These are phyloP conservation scores for Mechanitis messenoides DNA, from an alignment of 2,888 invertebrate genomes.

Conservation along the genomic window DNA sequence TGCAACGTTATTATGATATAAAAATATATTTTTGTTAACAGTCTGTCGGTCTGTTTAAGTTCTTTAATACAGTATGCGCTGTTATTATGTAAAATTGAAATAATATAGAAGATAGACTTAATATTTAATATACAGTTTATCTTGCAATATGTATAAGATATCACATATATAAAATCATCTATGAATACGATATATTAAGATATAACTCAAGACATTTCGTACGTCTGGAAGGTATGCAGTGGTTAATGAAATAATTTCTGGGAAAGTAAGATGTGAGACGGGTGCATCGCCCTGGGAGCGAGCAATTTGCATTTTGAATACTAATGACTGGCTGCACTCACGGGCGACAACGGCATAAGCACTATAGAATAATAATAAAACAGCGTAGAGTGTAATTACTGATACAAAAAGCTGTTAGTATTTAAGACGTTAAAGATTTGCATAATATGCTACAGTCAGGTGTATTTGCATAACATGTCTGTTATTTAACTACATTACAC, in stretches of 20 bases:
- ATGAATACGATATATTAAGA: no score
- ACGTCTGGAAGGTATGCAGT: conserved; percentile 56
- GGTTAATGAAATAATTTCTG: conserved; percentile 74
- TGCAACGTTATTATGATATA: no score
- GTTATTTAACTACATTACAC: no score
- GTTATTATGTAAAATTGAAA: background rate
- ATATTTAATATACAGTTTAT: background rate
- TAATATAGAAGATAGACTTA: background rate
- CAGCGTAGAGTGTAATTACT: conserved; percentile 50
- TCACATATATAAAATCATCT: background rate
- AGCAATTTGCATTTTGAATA: conserved; percentile 73
- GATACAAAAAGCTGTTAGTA: conserved; percentile 40
- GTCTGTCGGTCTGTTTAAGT: no score
- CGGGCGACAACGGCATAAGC: conserved; percentile 47
- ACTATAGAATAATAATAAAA: conserved; percentile 53
- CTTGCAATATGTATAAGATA: background rate
- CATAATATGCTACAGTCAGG: conserved; percentile 29
- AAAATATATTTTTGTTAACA: no score
- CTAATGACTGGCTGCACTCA: conserved; percentile 61
- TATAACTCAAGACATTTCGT: conserved; percentile 43
- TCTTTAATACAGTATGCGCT: no score
- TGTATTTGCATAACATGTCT: conserved; percentile 26
- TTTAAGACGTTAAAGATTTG: conserved; percentile 34
- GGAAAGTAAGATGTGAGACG: conserved; percentile 68
- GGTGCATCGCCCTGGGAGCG: conserved; percentile 64